Conservation (phyloP, 1,140 invertebrate species). For the Bombus soroeensis region DNA sequence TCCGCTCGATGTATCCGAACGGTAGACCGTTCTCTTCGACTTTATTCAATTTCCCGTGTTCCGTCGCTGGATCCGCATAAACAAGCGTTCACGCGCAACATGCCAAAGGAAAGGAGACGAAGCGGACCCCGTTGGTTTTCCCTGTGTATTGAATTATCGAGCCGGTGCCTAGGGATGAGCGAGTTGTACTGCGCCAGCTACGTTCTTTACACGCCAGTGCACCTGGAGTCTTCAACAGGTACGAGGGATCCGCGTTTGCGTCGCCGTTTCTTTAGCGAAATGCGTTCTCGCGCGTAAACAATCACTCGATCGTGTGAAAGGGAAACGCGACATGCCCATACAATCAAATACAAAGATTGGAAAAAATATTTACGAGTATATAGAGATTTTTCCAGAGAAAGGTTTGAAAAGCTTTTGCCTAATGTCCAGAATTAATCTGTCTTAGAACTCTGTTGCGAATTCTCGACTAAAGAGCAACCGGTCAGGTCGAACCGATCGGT, state of each 20-base stretch:
- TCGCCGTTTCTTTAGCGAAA: background rate
- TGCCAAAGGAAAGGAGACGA: background rate
- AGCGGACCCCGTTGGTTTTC: slow-evolving; percentile 15
- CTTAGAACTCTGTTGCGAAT: too few species aligned
- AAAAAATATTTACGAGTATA: background rate
- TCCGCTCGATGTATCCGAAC: slow-evolving; percentile 73
- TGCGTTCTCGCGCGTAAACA: slow-evolving; percentile 57
- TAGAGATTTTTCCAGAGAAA: background rate
- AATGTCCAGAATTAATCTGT: too few species aligned
- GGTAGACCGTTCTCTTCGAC: slow-evolving; percentile 54
- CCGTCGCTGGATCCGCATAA: slow-evolving; percentile 45
- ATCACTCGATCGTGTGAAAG: slow-evolving; percentile 51
- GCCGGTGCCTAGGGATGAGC: background rate
- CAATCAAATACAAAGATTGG: background rate
- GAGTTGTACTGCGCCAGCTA: background rate
- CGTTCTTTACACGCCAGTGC: slow-evolving; percentile 19
- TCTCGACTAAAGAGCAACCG: too few species aligned
- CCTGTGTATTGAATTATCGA: slow-evolving; percentile 56
- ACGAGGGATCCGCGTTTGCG: slow-evolving; percentile 24
- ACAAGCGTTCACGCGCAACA: slow-evolving; percentile 40
- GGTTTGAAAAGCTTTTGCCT: too few species aligned
- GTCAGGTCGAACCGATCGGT: too few species aligned
- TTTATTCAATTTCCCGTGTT: slow-evolving; percentile 73
- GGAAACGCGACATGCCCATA: slow-evolving; percentile 20
- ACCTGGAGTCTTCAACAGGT: slow-evolving; percentile 65